Evolutionary conservation across 1,140 invertebrate species (phyloP).

Genomic region (Danaus plexippus): DNA sequence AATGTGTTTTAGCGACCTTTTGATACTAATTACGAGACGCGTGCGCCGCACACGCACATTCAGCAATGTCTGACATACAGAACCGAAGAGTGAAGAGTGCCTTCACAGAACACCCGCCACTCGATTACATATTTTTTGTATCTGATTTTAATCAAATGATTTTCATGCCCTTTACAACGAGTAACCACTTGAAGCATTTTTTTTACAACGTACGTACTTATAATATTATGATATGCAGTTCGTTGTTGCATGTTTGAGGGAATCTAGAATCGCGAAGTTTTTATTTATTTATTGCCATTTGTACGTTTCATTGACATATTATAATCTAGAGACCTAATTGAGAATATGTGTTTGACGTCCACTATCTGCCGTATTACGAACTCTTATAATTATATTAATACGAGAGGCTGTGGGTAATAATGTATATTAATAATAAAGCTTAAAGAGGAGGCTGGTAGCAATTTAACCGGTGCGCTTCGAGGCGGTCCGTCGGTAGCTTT

Average conservation of each 20-base stretch:
- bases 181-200: no score
- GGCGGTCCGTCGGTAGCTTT: slow-evolving; percentile 10
- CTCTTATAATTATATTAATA: no score
- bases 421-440: slow-evolving; percentile 27
- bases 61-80: slow-evolving; percentile 25
- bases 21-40: slow-evolving; percentile 54
- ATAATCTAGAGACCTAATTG: no score
- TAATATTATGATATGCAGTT: no score
- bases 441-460: slow-evolving; percentile 31
- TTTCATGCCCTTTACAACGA: slow-evolving; percentile 18
- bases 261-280: no score
- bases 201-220: no score
- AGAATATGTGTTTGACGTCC: no score
- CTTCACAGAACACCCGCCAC: slow-evolving; percentile 26
- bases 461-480: slow-evolving; percentile 45
- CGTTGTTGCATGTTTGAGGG: no score
- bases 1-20: slow-evolving; percentile 67
- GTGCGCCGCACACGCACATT: slow-evolving; percentile 42
- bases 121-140: slow-evolving; percentile 44
- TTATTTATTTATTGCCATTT: no score
- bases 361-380: no score
- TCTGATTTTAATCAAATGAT: slow-evolving; percentile 48
- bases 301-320: no score
- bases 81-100: slow-evolving; percentile 29
- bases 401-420: slow-evolving; percentile 10